Conservation (phyloP, 2,113 vertebrate genomes). For the Mixornis gularis region DNA sequence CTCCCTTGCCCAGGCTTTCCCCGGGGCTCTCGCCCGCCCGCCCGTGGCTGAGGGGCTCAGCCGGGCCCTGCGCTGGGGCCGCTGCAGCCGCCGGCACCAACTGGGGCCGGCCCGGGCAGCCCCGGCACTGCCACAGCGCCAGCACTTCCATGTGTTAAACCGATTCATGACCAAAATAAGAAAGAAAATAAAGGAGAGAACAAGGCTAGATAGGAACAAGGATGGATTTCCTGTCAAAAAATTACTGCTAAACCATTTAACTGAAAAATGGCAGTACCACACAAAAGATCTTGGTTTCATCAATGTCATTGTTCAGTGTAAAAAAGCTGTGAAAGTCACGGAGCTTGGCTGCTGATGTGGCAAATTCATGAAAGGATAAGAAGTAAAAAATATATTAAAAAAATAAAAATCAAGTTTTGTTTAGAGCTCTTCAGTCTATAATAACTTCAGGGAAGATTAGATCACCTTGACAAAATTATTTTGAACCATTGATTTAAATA, state of each 20-base stretch:
- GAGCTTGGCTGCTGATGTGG: not conserved
- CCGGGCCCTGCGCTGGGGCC: no score
- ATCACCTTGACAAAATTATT: not conserved
- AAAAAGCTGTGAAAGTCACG: not conserved
- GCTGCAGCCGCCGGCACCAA: no score
- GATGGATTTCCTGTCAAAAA: not conserved
- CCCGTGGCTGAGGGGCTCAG: not conserved
- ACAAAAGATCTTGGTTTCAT: not conserved
- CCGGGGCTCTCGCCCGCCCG: not conserved
- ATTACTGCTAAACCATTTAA: not conserved
- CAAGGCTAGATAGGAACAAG: not conserved
- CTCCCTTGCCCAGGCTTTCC: not conserved
- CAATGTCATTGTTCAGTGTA: accelerated
- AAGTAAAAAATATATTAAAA: not conserved
- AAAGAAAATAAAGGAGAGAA: not conserved
- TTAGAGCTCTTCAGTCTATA: not conserved
- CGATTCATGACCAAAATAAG: not conserved
- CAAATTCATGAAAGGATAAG: not conserved
- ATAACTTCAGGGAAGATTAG: not conserved
- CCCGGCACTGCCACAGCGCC: accelerated
- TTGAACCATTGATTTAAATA: not conserved
- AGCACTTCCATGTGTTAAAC: accelerated
- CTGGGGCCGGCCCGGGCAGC: no score
- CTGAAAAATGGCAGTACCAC: not conserved
- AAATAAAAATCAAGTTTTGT: not conserved